These are phyloP conservation scores for Orestias chungarensis DNA, from an alignment of 2,797 vertebrate genomes.

Conservation along the genomic window DNA sequence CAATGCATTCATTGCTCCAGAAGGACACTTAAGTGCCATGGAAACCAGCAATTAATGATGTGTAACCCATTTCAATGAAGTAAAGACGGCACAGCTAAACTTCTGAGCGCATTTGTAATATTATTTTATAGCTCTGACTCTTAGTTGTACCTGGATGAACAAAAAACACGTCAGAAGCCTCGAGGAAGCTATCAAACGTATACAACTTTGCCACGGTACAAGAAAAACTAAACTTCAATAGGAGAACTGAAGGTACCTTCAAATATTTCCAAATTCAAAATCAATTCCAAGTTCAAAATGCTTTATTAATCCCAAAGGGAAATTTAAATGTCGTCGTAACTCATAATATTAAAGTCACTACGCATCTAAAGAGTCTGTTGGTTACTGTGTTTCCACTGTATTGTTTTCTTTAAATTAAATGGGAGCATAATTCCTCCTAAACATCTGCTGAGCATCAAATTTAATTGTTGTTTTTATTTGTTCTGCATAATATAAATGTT, in stretches of 20 bases:
- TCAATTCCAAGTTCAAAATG: too few relatives aligned
- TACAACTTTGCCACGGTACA: too few relatives aligned
- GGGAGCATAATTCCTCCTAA: not conserved
- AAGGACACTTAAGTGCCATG: conserved; percentile 19
- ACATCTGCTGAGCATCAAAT: not conserved
- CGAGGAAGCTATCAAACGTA: not conserved
- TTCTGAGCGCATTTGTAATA: not conserved
- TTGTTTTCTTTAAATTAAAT: not conserved
- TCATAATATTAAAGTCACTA: too few relatives aligned
- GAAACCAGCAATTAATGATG: conserved; percentile 2
- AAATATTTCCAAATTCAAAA: too few relatives aligned
- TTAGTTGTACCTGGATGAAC: not conserved
- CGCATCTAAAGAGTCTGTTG: too few relatives aligned
- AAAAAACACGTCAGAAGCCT: not conserved
- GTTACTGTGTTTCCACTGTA: too few relatives aligned
- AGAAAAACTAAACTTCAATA: too few relatives aligned
- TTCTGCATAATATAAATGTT: not conserved
- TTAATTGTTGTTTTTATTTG: not conserved
- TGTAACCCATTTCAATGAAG: conserved; percentile 19
- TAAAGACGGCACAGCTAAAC: not conserved
- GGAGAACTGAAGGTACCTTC: too few relatives aligned
- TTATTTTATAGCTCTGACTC: not conserved
- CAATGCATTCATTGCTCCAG: conserved; percentile 41
- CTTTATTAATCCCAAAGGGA: too few relatives aligned
- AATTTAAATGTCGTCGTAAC: too few relatives aligned